phyloP scores from a whole-genome alignment of 2,888 invertebrate genomes.

The Hemithea aestivaria region DNA sequence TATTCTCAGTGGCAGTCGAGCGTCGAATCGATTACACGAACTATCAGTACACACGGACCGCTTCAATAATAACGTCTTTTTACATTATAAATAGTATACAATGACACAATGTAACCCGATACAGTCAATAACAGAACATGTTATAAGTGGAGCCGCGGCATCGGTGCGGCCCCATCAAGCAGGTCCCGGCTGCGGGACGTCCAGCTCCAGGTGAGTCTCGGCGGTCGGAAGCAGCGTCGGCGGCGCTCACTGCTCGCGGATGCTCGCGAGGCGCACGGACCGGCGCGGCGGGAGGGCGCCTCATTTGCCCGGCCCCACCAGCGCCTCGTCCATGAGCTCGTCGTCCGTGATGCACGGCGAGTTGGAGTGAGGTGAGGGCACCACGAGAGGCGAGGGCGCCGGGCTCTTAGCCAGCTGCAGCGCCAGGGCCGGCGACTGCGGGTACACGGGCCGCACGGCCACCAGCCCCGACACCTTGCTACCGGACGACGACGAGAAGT shows the following conservation, averaged over 20 bases:
- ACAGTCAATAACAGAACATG: slow-evolving; percentile 7
- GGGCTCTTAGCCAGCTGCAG: slow-evolving; percentile 89
- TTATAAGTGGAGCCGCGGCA: slow-evolving; percentile 9
- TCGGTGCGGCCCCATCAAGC: too few relatives aligned
- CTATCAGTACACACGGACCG: slow-evolving; percentile 30
- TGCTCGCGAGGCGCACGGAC: slow-evolving; percentile 23
- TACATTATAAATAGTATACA: slow-evolving; percentile 23
- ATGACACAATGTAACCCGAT: slow-evolving; percentile 2
- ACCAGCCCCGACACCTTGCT: slow-evolving; percentile 76
- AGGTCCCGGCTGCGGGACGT: too few relatives aligned
- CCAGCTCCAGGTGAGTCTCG: slow-evolving; percentile 1
- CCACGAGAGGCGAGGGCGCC: slow-evolving; percentile 83
- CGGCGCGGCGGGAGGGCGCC: slow-evolving; percentile 25
- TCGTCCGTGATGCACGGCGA: slow-evolving; percentile 92
- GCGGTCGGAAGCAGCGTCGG: background rate
- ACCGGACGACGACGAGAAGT: slow-evolving; percentile 81
- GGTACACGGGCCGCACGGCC: slow-evolving; percentile 78
- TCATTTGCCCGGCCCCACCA: slow-evolving; percentile 88
- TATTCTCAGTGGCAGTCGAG: slow-evolving; percentile 42
- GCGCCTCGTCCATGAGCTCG: slow-evolving; percentile 93
- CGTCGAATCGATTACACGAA: slow-evolving; percentile 32
- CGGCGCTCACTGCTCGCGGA: slow-evolving; percentile 19
- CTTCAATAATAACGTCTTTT: slow-evolving; percentile 30
- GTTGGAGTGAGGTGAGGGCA: slow-evolving; percentile 83
- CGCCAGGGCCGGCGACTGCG: slow-evolving; percentile 82